Conservation (phyloP, 2,888 invertebrate genomes). For the Pseudanteris insignis region DNA sequence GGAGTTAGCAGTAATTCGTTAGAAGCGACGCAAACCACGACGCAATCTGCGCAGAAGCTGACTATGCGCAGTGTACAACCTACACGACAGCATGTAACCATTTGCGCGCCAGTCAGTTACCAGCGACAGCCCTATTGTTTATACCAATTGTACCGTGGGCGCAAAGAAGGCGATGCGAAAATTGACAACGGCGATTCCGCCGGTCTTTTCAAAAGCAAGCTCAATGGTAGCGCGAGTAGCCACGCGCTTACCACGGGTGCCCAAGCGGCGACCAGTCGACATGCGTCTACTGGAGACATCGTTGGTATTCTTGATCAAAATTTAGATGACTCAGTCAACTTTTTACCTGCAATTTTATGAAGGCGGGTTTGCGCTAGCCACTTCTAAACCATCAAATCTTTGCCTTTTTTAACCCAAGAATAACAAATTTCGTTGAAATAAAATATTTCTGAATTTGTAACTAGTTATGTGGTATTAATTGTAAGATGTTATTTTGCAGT, state of each 20-base stretch:
- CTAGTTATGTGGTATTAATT: too few relatives aligned
- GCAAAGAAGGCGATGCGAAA: slow-evolving; percentile 60
- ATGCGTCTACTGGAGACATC: slow-evolving; percentile 66
- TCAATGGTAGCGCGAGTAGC: slow-evolving; percentile 64
- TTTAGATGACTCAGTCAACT: slow-evolving; percentile 72
- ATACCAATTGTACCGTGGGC: slow-evolving; percentile 65
- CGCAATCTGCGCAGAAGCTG: slow-evolving; percentile 19
- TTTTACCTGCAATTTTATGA: slow-evolving; percentile 73
- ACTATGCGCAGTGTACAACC: slow-evolving; percentile 55
- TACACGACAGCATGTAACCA: slow-evolving; percentile 68
- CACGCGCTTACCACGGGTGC: slow-evolving; percentile 61
- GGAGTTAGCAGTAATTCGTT: slow-evolving; percentile 51
- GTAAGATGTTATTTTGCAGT: too few relatives aligned
- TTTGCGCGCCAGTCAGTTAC: slow-evolving; percentile 68
- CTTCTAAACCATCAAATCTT: slow-evolving; percentile 52
- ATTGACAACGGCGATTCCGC: too few relatives aligned
- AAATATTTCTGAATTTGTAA: too few relatives aligned
- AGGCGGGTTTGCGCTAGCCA: slow-evolving; percentile 63
- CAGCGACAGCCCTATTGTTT: slow-evolving; percentile 63
- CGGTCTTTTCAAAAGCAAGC: slow-evolving; percentile 59
- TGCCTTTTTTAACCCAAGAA: too few relatives aligned
- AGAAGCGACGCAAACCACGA: slow-evolving; percentile 33
- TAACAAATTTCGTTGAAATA: too few relatives aligned
- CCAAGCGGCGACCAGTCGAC: slow-evolving; percentile 61
- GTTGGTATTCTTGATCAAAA: slow-evolving; percentile 68